Base-by-base conservation (phyloP, 1,140 invertebrate species). In the Temnothorax nylanderi region DNA sequence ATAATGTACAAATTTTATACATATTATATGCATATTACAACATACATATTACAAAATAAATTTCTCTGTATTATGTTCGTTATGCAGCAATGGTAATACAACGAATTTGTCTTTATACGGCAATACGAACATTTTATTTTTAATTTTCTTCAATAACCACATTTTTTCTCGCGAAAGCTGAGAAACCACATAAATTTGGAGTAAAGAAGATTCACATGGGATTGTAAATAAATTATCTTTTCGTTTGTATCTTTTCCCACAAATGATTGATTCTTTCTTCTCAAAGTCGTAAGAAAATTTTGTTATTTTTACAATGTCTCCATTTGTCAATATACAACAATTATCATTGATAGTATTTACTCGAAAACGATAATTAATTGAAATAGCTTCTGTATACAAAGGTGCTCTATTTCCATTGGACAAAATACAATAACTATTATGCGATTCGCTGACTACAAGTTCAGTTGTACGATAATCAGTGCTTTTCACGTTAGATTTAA, bases 141-240 rank as follows among this genome's bases (percentile, higher is more conserved):
- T 64, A 37, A 65, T 65, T 65, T 41, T 65, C 1, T 65, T 7
- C 8, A 65, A 65, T n/a, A 18, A 41, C 64, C 64, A 65, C 18
- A 65, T 65, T 65, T 65, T 41, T 37, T 65, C 18, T 65, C 41
- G 34, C 34, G 64, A 65, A 65, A 65, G 64, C 34, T 65, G 34
- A 65, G 64, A 65, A 65, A 65, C 64, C 0, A 65, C 7, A 65
- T 65, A 64, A 34, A 64, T 64, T 64, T 64, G 11, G 5, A 64
- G 32, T 64, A 64, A 34, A 64, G 32, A 64, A 64, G 32, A 18
- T 64, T 34, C 5, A 64, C 32, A 64, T 64, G 26, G 60, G 34
- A 64, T 64, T 64, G 32, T 64, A 64, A 64, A 64, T 37, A 64
- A 64, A 64, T 34, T 64, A 37, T 34, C 11, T 16, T 34, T 64